Evolutionary conservation across 2,113 vertebrate genomes (phyloP).

Genomic region (Takifugu bimaculatus): DNA sequence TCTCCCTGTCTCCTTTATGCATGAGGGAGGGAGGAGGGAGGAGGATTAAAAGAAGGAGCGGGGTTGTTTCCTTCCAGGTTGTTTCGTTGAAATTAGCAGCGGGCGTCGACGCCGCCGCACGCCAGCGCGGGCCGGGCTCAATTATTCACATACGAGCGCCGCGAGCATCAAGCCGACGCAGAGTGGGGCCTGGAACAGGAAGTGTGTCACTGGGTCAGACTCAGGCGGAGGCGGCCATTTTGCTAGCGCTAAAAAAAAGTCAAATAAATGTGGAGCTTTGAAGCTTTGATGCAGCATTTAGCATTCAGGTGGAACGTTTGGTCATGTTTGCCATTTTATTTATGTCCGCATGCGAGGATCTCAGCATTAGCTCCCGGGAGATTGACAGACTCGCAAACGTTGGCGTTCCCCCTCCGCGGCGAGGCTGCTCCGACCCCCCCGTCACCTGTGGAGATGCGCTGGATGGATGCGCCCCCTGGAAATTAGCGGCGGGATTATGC

Average conservation of each 20-base stretch:
- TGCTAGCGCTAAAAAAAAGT: constrained; percentile 13
- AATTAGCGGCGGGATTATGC: constrained; percentile 69
- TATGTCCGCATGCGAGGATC: too few species aligned
- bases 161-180: neutral
- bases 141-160: constrained; percentile 46
- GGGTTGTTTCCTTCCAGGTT: constrained; percentile 5
- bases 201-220: constrained; percentile 73
- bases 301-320: too few species aligned
- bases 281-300: too few species aligned
- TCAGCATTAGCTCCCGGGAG: too few species aligned
- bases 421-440: constrained; percentile 47
- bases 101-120: too few species aligned
- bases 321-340: too few species aligned
- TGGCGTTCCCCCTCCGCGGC: constrained; percentile 4
- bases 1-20: constrained; percentile 44
- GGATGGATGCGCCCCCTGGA: constrained; percentile 51
- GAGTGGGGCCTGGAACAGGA: constrained; percentile 44
- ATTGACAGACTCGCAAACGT: too few species aligned
- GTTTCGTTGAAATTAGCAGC: constrained; percentile 17
- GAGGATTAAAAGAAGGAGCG: constrained; percentile 10
- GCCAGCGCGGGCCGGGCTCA: too few species aligned
- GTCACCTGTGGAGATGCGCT: constrained; percentile 59
- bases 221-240: constrained; percentile 33
- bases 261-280: too few species aligned
- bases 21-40: constrained; percentile 18